Conservation (phyloP, 1,140 invertebrate genomes). For the Papilio dardanus region DNA sequence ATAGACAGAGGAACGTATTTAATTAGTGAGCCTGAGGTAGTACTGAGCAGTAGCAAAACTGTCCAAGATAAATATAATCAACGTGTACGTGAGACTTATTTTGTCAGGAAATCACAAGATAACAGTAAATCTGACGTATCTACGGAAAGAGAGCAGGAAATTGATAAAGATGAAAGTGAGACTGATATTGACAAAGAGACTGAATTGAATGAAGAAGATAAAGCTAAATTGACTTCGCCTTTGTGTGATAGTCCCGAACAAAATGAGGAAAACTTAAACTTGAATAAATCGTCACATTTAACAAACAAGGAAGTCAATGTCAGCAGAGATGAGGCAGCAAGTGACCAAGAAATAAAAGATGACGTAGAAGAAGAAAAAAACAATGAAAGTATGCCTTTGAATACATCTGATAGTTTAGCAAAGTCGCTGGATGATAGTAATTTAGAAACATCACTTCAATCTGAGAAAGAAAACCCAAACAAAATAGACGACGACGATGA, state of each 20-base stretch:
- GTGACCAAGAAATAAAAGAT: neutral
- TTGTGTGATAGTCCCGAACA: neutral
- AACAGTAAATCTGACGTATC: slow-evolving; percentile 15
- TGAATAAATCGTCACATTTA: neutral
- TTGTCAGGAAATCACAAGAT: slow-evolving; percentile 27
- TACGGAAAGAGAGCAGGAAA: neutral
- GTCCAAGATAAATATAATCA: slow-evolving; percentile 7
- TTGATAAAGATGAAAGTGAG: neutral
- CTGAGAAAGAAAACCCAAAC: neutral
- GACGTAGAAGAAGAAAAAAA: neutral
- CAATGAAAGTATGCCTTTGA: neutral
- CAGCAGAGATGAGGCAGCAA: neutral
- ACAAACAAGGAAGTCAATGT: neutral
- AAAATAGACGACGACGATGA: neutral
- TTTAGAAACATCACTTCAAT: neutral
- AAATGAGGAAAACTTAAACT: neutral
- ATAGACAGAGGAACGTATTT: slow-evolving; percentile 41
- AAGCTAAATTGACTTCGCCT: neutral
- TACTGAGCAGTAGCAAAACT: slow-evolving; percentile 34
- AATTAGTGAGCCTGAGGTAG: slow-evolving; percentile 35
- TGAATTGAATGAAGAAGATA: neutral
- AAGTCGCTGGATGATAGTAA: neutral
- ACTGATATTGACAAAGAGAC: neutral
- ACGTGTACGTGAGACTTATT: slow-evolving; percentile 12
- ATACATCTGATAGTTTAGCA: neutral